These are phyloP conservation scores for Onychomys leucogaster DNA, from an alignment of 2,797 vertebrate genomes.

Conservation along the genomic window DNA sequence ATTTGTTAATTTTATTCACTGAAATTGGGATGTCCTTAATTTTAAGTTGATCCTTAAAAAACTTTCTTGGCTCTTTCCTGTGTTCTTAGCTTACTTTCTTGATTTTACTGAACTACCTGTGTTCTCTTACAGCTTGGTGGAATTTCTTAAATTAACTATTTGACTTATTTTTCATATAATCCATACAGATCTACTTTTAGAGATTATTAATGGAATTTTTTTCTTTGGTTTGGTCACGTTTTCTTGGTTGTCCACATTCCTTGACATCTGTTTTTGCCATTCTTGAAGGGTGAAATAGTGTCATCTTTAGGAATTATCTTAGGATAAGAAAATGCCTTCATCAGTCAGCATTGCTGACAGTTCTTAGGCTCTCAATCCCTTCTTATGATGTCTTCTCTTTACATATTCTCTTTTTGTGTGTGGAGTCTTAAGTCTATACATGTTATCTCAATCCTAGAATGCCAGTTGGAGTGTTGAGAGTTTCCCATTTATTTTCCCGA, in stretches of 20 bases:
- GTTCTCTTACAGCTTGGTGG: not conserved
- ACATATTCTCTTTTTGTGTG: not conserved
- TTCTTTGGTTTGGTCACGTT: not conserved
- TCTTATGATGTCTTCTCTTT: not conserved
- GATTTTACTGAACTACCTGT: not conserved
- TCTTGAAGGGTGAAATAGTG: not conserved
- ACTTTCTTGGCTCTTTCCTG: not conserved
- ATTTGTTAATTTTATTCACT: not conserved
- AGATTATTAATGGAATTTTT: not conserved
- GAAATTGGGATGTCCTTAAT: not conserved
- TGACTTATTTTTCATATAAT: too few relatives aligned
- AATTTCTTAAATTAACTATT: not conserved
- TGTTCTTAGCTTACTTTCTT: not conserved
- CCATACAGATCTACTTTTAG: not conserved
- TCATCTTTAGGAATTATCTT: not conserved
- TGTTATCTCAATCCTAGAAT: not conserved
- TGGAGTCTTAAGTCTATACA: not conserved
- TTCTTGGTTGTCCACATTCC: not conserved
- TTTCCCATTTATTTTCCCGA: not conserved
- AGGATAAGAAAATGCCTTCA: not conserved
- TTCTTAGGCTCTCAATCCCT: not conserved
- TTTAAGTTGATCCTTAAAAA: not conserved
- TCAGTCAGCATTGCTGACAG: not conserved
- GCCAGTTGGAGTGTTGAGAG: fast-evolving
- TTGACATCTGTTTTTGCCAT: not conserved